A percentile compares a stretch with the other conserved stretches of the same genome.
phyloP scores from a whole-genome alignment of 1,140 invertebrate genomes.

The Ceratosolen fusciceps region DNA sequence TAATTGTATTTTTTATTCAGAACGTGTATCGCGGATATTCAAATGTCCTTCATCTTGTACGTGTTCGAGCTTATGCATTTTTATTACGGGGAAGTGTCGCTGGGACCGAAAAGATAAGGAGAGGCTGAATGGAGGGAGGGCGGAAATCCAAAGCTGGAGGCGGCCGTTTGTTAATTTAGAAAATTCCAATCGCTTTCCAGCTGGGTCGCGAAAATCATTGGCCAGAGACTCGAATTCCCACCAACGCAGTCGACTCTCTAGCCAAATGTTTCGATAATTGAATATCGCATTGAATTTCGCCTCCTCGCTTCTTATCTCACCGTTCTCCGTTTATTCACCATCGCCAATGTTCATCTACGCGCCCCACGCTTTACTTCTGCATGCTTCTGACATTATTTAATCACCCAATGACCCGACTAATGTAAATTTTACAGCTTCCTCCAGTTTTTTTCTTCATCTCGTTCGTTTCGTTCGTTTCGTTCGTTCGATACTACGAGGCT shows the following conservation, averaged over 20 bases:
- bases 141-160: conserved; percentile 25
- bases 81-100: neutral
- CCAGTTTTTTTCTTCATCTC: no score
- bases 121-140: neutral
- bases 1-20: neutral
- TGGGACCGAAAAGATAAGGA: neutral
- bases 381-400: no score
- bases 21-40: neutral
- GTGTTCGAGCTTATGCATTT: neutral
- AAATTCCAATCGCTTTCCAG: conserved; percentile 6
- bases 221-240: neutral
- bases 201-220: conserved; percentile 7
- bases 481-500: no score
- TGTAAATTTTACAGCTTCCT: no score
- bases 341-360: no score
- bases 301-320: conserved; percentile 30
- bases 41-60: neutral
- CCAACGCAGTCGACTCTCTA: neutral
- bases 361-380: no score
- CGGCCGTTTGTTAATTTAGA: conserved; percentile 10
- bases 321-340: no score
- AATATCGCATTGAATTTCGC: conserved; percentile 45
- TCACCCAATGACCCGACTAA: no score
- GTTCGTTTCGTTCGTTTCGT: no score
- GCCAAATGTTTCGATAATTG: conserved; percentile 45